A percentile compares a stretch with the other conserved stretches of the same genome.
Conservation (phyloP, 30 jellyfish, hydroid and myxozoan genomes). For the Calvadosia cruxmelitensis region DNA sequence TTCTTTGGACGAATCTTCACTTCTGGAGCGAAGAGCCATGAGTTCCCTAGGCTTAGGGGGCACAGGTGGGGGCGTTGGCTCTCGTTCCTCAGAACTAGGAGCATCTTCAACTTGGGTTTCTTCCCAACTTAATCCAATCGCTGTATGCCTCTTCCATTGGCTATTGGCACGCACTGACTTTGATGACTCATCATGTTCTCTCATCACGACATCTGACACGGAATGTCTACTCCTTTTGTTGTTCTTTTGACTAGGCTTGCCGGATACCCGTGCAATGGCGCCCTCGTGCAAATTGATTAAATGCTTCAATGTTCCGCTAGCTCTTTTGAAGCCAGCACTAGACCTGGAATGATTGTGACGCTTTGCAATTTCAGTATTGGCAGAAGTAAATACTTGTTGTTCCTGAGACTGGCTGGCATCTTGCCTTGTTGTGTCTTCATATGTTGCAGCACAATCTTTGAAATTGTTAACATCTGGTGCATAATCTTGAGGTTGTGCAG, state of each 20-base stretch:
- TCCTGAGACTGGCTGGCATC: background rate
- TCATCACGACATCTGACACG: background rate
- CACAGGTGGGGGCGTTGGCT: slow-evolving; percentile 3
- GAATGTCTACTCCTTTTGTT: slow-evolving; percentile 5
- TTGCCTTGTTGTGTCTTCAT: background rate
- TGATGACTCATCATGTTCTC: background rate
- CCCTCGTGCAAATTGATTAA: slow-evolving; percentile 69
- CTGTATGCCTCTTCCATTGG: slow-evolving; percentile 33
- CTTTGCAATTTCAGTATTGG: too few species aligned
- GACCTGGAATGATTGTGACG: background rate
- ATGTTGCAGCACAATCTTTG: too few species aligned
- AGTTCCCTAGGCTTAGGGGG: slow-evolving; percentile 5
- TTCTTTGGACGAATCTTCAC: background rate
- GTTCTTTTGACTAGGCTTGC: slow-evolving; percentile 10
- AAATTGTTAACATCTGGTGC: too few species aligned
- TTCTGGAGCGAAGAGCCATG: background rate
- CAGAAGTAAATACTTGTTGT: background rate
- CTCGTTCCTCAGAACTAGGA: background rate
- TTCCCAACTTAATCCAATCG: slow-evolving; percentile 14
- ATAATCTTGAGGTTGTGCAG: background rate
- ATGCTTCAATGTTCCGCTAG: slow-evolving; percentile 34
- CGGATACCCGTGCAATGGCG: slow-evolving; percentile 88
- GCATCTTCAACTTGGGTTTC: background rate
- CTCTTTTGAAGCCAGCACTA: slow-evolving; percentile 11
- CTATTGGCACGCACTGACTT: background rate